Conservation (phyloP, 2,113 vertebrate species). For the Blennius ocellaris region DNA sequence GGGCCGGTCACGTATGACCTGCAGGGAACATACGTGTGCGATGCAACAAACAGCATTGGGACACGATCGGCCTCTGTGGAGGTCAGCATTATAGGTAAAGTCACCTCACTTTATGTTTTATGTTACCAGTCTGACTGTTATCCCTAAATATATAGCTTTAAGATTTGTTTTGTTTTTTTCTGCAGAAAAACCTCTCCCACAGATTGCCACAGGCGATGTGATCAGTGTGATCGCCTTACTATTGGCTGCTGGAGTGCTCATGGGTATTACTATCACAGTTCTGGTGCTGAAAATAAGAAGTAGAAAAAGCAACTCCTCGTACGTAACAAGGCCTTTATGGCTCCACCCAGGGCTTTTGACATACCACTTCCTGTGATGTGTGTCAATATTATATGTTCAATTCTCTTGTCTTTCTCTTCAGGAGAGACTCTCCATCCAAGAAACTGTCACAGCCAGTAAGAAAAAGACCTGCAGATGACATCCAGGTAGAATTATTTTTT, state of each 20-base stretch:
- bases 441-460: conserved; percentile 69
- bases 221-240: conserved; percentile 82
- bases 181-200: conserved; percentile 79
- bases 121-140: too few relatives aligned
- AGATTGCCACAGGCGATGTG: conserved; percentile 77
- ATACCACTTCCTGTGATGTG: background rate
- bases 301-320: conserved; percentile 74
- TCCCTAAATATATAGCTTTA: too few relatives aligned
- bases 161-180: conserved; percentile 25
- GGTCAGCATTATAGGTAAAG: conserved; percentile 94
- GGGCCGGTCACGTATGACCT: conserved; percentile 90
- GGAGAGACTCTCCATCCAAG: conserved; percentile 66
- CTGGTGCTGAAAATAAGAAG: conserved; percentile 81
- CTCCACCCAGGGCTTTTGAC: background rate
- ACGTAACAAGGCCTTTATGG: conserved; percentile 45
- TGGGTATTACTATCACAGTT: conserved; percentile 81
- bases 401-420: conserved; percentile 24
- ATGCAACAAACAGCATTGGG: conserved; percentile 94
- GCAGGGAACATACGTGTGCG: conserved; percentile 92
- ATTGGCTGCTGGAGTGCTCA: conserved; percentile 79
- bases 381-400: background rate
- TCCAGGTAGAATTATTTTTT: conserved; percentile 66
- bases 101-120: background rate
- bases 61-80: conserved; percentile 91
- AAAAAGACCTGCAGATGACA: conserved; percentile 72